A percentile compares a stretch with the other conserved stretches of the same genome.
These are phyloP conservation scores for Gnatocerus cornutus DNA, from an alignment of 2,888 invertebrate species.

Conservation along the genomic window DNA sequence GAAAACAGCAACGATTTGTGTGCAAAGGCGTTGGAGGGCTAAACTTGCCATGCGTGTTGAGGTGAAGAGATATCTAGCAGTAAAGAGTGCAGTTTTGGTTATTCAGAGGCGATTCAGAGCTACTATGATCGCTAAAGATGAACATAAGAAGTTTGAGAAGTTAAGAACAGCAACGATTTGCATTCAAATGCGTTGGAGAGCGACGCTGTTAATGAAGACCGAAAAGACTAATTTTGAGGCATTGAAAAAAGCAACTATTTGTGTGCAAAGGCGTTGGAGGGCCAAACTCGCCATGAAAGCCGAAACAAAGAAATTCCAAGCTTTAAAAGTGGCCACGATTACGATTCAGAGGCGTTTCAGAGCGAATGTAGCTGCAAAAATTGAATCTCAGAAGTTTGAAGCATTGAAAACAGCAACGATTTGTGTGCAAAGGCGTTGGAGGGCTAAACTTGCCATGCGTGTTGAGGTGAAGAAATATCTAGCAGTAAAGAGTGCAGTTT, in stretches of 20 bases:
- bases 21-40: background rate
- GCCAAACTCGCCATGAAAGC: slow-evolving; percentile 35
- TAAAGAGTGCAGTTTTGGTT: background rate
- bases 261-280: slow-evolving; percentile 34
- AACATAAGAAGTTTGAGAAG: background rate
- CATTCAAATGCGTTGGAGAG: slow-evolving; percentile 58
- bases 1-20: background rate
- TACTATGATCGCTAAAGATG: background rate
- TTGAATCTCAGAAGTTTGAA: slow-evolving; percentile 55
- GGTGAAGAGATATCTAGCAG: background rate
- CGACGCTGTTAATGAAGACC: slow-evolving; percentile 54
- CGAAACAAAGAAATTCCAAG: slow-evolving; percentile 52
- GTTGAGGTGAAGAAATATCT: slow-evolving; percentile 66
- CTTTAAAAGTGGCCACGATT: slow-evolving; percentile 67
- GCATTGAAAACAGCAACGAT: slow-evolving; percentile 67
- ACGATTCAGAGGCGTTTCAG: slow-evolving; percentile 73
- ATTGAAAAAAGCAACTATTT: slow-evolving; percentile 58
- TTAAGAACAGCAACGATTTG: background rate
- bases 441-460: slow-evolving; percentile 64
- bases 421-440: slow-evolving; percentile 67
- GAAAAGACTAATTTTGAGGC: slow-evolving; percentile 52
- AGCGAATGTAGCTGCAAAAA: slow-evolving; percentile 69
- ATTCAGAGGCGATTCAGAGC: background rate
- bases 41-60: background rate
- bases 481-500: slow-evolving; percentile 62